Conservation (phyloP, 2,113 vertebrate genomes). For the Laticauda laticaudata region DNA sequence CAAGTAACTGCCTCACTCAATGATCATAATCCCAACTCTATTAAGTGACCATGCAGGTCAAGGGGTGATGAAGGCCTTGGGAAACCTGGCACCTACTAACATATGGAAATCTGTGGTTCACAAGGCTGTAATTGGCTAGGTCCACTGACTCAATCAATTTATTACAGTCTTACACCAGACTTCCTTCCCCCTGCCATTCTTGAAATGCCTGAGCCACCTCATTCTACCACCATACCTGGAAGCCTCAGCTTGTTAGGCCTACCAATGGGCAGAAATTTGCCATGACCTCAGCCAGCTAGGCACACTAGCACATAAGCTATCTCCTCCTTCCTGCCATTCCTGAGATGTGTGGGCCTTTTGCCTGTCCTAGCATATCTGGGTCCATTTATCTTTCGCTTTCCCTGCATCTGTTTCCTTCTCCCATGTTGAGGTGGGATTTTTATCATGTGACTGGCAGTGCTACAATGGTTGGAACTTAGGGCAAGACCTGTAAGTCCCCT, state of each 20-base stretch:
- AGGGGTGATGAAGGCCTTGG: neutral
- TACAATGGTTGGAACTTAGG: neutral
- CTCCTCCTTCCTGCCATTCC: neutral
- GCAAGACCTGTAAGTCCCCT: neutral
- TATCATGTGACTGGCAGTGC: neutral
- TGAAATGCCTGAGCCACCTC: neutral
- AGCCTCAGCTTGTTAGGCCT: neutral
- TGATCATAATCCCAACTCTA: neutral
- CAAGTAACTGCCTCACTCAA: neutral
- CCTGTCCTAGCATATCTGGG: neutral
- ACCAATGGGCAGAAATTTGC: neutral
- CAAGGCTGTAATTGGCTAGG: neutral
- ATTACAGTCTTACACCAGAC: neutral
- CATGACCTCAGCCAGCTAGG: neutral
- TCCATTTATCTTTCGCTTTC: neutral
- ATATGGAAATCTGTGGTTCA: neutral
- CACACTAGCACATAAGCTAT: neutral
- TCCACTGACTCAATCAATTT: neutral
- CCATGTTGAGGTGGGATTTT: neutral
- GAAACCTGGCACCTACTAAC: neutral
- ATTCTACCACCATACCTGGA: neutral
- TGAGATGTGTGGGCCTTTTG: neutral
- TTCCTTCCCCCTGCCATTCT: neutral
- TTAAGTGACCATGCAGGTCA: neutral
- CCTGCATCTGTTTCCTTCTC: neutral